Base-by-base conservation (phyloP, 2,888 invertebrate species). In the Branchipolynoe longqiensis region DNA sequence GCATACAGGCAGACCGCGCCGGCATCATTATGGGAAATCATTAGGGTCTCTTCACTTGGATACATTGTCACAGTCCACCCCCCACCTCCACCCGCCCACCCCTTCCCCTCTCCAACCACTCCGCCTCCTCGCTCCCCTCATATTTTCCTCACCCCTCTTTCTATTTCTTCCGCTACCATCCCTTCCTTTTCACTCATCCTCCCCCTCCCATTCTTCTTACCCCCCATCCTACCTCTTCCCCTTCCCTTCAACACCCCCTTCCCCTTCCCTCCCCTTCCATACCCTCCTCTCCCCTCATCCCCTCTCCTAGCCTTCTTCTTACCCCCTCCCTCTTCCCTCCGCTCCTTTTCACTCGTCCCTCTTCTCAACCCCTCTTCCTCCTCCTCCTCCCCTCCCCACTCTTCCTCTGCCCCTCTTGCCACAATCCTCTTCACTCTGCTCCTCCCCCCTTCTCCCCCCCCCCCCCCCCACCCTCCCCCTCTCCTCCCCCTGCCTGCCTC, bases 1-100 rank as follows among this genome's bases (percentile, higher is more conserved):
- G n/a, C n/a, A n/a, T n/a, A n/a, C 33, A 33, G 8, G 28, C 8
- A 33, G 64, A 64, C 64, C 33, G 28, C 33, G 64, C 33, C 1
- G 64, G 33, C 33, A 64, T 64, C 64, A 64, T 64, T 64, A 64
- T 64, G 33, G 64, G 64, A 64, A 64, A 64, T 64, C 64, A 64
- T 64, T 64, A 64, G 64, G 33, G 59, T n/a, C 64, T 64, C 64
- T 64, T 64, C 64, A 64, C 64, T 64, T 33, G 12, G 64, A 64
- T 64, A 64, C 64, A 64, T 31, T 64, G 64, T 64, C 64, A 22
- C 33, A 28, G 48, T 48, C 8, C 18, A 12, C 18, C 48, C 48
- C 8, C 8, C 8, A 48, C 48, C 48, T 18, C 18, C 48, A 18
- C 48, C 48, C 48, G 48, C 48, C 48, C 48, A 18, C 48, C 58